Evolutionary conservation across 1,140 invertebrate species (phyloP).

Genomic region (Homalodisca vitripennis): DNA sequence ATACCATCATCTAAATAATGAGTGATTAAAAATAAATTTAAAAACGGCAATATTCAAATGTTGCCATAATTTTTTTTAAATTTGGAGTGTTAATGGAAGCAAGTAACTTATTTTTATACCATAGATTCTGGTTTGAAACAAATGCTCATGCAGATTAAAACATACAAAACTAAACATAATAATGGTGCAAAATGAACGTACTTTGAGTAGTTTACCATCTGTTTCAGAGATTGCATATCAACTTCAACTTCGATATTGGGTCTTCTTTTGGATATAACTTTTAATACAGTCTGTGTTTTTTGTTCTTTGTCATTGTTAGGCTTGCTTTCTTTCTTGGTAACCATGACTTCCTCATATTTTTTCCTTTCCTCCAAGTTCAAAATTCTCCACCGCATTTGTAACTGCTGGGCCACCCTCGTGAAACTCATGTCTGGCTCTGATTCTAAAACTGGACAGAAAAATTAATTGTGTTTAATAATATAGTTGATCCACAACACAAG

Average conservation of each 20-base stretch:
- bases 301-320: not conserved
- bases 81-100: too few relatives aligned
- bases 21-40: too few relatives aligned
- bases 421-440: slow-evolving; percentile 48
- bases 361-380: slow-evolving; percentile 49
- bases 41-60: too few relatives aligned
- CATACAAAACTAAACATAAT: too few relatives aligned
- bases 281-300: not conserved
- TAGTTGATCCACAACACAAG: too few relatives aligned
- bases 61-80: too few relatives aligned
- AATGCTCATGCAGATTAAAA: too few relatives aligned
- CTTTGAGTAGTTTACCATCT: too few relatives aligned
- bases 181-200: too few relatives aligned
- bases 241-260: not conserved
- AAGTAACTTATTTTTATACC: too few relatives aligned
- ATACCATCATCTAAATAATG: too few relatives aligned
- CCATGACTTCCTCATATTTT: slow-evolving; percentile 46
- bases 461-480: slow-evolving; percentile 26
- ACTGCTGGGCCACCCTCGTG: slow-evolving; percentile 46
- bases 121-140: too few relatives aligned
- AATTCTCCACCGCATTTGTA: slow-evolving; percentile 49
- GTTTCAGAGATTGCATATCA: not conserved
- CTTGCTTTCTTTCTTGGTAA: not conserved
- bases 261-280: not conserved
- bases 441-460: slow-evolving; percentile 44